phyloP scores from a whole-genome alignment of 2,113 vertebrate genomes.

The Machaerirhynchus nigripectus region DNA sequence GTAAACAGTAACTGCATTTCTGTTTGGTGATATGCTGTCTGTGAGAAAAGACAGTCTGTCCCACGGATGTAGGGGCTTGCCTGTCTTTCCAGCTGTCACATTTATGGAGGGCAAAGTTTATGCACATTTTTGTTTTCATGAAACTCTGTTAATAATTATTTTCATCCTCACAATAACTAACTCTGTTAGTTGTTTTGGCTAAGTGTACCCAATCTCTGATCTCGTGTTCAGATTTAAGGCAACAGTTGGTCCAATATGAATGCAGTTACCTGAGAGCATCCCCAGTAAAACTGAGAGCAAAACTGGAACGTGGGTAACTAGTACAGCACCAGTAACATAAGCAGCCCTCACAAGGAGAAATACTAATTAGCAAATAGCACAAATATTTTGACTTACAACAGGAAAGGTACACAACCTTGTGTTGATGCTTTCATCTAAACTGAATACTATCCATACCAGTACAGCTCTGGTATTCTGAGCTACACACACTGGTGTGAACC shows the following conservation, averaged over 20 bases:
- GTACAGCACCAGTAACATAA: not conserved
- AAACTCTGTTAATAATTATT: not conserved
- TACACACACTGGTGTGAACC: not conserved
- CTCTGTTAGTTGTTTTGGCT: not conserved
- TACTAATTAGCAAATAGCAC: not conserved
- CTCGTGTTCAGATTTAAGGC: not conserved
- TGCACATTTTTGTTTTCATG: not conserved
- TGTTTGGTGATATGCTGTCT: not conserved
- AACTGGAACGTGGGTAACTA: not conserved
- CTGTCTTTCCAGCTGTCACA: not conserved
- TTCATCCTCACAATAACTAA: not conserved
- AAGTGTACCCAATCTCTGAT: not conserved
- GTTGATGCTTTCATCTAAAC: not conserved
- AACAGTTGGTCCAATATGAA: not conserved
- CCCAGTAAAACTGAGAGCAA: not conserved
- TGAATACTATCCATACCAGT: not conserved
- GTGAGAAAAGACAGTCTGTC: not conserved
- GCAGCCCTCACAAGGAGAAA: not conserved
- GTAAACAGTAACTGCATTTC: constrained; percentile 43
- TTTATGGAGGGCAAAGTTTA: not conserved
- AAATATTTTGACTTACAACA: not conserved
- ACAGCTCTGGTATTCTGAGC: not conserved
- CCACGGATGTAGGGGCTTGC: not conserved
- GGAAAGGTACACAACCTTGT: not conserved
- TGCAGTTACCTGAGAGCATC: not conserved